Percentiles rank a stretch among this genome's conserved stretches.
Evolutionary conservation across 2,797 vertebrate species (phyloP).

Genomic region (Pseudochromis fuscus): DNA sequence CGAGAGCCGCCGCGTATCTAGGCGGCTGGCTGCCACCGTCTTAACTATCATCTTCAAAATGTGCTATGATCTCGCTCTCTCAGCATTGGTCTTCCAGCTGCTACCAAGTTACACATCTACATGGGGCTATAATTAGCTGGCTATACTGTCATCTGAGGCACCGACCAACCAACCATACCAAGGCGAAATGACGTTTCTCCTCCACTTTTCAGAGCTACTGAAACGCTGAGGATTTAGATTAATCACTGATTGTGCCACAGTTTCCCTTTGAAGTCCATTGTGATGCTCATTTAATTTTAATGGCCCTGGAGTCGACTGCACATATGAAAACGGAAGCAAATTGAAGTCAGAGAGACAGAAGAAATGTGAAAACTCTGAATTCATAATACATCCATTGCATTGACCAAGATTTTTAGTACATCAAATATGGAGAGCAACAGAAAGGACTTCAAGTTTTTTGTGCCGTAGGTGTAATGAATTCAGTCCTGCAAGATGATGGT

Average conservation of each 20-base stretch:
- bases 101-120: slow-evolving; percentile 75
- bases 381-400: slow-evolving; percentile 15
- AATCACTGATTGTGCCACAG: slow-evolving; percentile 60
- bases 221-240: slow-evolving; percentile 64
- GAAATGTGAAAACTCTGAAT: slow-evolving; percentile 10
- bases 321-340: slow-evolving; percentile 45
- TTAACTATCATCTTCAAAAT: slow-evolving; percentile 76
- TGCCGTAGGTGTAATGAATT: too few relatives aligned
- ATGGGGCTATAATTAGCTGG: slow-evolving; percentile 78
- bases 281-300: slow-evolving; percentile 75
- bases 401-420: slow-evolving; percentile 32
- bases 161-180: slow-evolving; percentile 45
- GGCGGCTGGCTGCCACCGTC: slow-evolving; percentile 53
- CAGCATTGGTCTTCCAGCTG: slow-evolving; percentile 52
- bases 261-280: slow-evolving; percentile 70
- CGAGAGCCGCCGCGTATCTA: slow-evolving; percentile 32
- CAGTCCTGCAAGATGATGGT: not conserved
- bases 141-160: slow-evolving; percentile 63
- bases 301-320: slow-evolving; percentile 60
- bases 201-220: slow-evolving; percentile 33
- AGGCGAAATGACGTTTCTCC: slow-evolving; percentile 46
- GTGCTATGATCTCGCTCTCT: slow-evolving; percentile 67
- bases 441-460: not conserved
- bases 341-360: slow-evolving; percentile 22
- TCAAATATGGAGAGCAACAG: not conserved